These are phyloP conservation scores for Drosophila funebris DNA, from an alignment of 1,140 invertebrate species.

Conservation along the genomic window DNA sequence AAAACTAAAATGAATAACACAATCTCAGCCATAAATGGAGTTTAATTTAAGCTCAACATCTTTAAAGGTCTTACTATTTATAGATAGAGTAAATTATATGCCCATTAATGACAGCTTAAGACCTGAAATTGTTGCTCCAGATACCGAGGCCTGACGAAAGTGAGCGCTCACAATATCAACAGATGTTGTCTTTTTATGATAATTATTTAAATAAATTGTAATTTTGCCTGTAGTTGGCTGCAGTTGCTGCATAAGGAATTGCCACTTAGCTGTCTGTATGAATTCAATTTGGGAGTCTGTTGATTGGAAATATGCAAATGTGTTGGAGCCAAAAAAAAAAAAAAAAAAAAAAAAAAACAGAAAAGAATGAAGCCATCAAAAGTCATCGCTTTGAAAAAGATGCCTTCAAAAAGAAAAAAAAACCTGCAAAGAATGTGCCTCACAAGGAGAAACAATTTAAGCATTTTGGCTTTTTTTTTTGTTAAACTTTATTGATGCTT, in stretches of 20 bases:
- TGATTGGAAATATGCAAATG: slow-evolving; percentile 76
- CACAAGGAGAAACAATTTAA: slow-evolving; percentile 42
- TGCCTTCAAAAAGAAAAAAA: slow-evolving; percentile 25
- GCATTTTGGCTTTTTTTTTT: slow-evolving; percentile 19
- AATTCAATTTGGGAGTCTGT: slow-evolving; percentile 22
- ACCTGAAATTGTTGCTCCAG: background rate
- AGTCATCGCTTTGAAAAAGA: slow-evolving; percentile 36
- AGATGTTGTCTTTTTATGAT: background rate
- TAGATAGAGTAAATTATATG: slow-evolving; percentile 10
- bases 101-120: slow-evolving; percentile 1
- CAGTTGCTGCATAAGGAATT: slow-evolving; percentile 49
- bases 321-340: slow-evolving; percentile 29
- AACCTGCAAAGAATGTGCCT: background rate
- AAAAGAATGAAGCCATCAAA: slow-evolving; percentile 71
- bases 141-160: background rate
- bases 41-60: slow-evolving; percentile 2
- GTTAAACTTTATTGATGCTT: slow-evolving; percentile 76
- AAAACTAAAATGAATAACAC: background rate
- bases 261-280: slow-evolving; percentile 20
- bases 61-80: slow-evolving; percentile 3
- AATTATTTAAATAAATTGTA: slow-evolving; percentile 6
- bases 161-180: background rate
- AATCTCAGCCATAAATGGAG: background rate
- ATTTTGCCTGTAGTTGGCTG: slow-evolving; percentile 7
- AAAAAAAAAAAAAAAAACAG: slow-evolving; percentile 22